phyloP scores from a whole-genome alignment of 2,113 vertebrate species.

The Hirundichthys speculiger region DNA sequence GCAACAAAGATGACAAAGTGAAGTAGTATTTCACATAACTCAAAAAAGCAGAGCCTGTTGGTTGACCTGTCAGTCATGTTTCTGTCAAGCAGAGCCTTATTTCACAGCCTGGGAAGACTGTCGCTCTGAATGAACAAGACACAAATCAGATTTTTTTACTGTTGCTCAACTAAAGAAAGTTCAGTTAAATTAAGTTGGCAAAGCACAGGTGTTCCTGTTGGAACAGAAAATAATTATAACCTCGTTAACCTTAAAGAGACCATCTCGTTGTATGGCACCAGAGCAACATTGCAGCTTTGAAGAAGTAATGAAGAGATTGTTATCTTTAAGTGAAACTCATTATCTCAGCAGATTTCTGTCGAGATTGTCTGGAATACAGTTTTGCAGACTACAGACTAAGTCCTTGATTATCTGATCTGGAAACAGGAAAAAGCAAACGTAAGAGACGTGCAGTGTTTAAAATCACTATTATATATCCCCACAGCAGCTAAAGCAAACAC shows the following conservation, averaged over 20 bases:
- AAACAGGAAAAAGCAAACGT: slow-evolving; percentile 19
- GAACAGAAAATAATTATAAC: slow-evolving; percentile 3
- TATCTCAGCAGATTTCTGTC: slow-evolving; percentile 43
- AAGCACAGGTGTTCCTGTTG: not conserved
- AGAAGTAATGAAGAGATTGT: slow-evolving; percentile 23
- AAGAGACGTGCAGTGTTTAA: slow-evolving; percentile 23
- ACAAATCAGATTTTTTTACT: not conserved
- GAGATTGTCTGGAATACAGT: slow-evolving; percentile 27
- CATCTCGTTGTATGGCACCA: not conserved
- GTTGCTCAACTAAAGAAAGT: not conserved
- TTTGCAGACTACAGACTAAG: slow-evolving; percentile 30
- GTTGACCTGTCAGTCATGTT: too few species aligned
- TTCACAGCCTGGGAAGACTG: too few species aligned
- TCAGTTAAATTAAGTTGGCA: slow-evolving; percentile 7
- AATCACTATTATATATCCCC: slow-evolving; percentile 22
- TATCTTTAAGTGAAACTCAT: slow-evolving; percentile 21
- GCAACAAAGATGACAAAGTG: too few species aligned
- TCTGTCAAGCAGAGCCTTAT: too few species aligned
- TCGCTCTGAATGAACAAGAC: too few species aligned
- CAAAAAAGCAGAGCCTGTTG: too few species aligned
- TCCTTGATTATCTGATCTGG: slow-evolving; percentile 50
- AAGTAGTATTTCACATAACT: too few species aligned
- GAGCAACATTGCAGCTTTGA: slow-evolving; percentile 2
- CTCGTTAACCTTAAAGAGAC: slow-evolving; percentile 8
- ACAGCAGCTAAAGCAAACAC: slow-evolving; percentile 39